Evolutionary conservation across 2,888 invertebrate species (phyloP).

Genomic region (Steinernema carpocapsae): DNA sequence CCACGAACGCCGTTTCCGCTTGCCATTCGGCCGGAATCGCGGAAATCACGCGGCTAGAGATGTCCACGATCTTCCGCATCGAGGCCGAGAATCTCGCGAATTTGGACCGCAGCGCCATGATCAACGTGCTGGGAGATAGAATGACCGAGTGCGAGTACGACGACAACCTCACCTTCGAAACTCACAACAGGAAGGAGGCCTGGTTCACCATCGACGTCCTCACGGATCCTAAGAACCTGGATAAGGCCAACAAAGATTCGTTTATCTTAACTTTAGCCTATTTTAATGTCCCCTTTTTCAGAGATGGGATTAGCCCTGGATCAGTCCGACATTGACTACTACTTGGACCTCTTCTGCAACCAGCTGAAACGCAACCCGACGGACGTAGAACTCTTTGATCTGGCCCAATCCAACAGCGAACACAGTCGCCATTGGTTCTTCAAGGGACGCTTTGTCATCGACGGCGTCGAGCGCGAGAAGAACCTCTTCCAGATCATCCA

Average conservation of each 20-base stretch:
- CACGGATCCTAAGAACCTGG: conserved; percentile 79
- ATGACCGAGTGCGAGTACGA: conserved; percentile 91
- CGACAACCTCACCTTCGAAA: conserved; percentile 71
- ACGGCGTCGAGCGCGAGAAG: conserved; percentile 77
- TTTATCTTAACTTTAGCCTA: conserved; percentile 18
- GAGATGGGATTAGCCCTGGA: conserved; percentile 60
- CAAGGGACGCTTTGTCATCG: conserved; percentile 80
- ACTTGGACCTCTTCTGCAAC: conserved; percentile 56
- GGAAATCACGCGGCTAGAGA: conserved; percentile 82
- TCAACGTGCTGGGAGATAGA: conserved; percentile 45
- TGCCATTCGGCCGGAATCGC: conserved; percentile 82
- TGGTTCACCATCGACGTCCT: conserved; percentile 86
- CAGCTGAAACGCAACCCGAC: conserved; percentile 79
- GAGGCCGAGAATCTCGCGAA: conserved; percentile 6
- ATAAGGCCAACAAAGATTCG: conserved; percentile 80
- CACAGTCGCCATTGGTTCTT: conserved; percentile 99
- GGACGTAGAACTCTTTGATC: conserved; percentile 94
- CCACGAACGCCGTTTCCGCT: conserved; percentile 93
- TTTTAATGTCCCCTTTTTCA: not conserved
- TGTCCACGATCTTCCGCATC: conserved; percentile 79
- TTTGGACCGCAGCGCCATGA: conserved; percentile 31
- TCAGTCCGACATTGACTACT: conserved; percentile 53
- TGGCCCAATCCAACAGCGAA: conserved; percentile 85
- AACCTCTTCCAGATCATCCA: conserved; percentile 91
- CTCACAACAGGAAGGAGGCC: conserved; percentile 72